phyloP scores from a whole-genome alignment of 2,888 invertebrate genomes.

The Eledona agricola region DNA sequence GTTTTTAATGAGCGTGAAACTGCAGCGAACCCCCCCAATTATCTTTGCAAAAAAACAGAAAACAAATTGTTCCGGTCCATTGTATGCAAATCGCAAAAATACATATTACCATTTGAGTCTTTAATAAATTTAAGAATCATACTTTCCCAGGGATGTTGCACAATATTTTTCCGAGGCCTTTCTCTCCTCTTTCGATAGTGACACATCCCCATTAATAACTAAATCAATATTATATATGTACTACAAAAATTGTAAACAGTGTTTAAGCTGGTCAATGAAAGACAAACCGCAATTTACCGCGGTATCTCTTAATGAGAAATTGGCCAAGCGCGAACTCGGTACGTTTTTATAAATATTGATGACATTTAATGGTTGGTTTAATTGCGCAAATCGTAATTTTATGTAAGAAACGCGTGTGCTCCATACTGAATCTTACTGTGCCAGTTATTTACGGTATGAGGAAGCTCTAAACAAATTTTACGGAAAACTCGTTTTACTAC shows the following conservation, averaged over 20 bases:
- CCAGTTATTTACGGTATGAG: constrained; percentile 13
- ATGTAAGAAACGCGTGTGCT: constrained; percentile 23
- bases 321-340: constrained; percentile 5
- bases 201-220: no score
- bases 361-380: constrained; percentile 20
- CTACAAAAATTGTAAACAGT: no score
- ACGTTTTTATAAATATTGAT: constrained; percentile 13
- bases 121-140: constrained; percentile 24
- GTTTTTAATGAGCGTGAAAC: constrained; percentile 28
- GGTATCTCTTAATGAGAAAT: no score
- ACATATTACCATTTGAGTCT: constrained; percentile 21
- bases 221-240: no score
- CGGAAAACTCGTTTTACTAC: constrained; percentile 2
- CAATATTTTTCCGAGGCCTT: constrained; percentile 4
- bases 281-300: no score
- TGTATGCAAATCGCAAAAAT: constrained; percentile 29
- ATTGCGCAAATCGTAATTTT: constrained; percentile 15
- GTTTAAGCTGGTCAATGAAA: constrained; percentile 10
- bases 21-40: constrained; percentile 22
- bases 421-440: constrained; percentile 4
- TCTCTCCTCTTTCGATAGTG: no score
- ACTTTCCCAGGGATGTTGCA: constrained; percentile 18
- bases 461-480: constrained; percentile 12
- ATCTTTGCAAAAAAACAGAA: constrained; percentile 25
- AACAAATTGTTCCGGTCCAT: constrained; percentile 34